These are phyloP conservation scores for Cosmorhoe ocellata DNA, from an alignment of 2,888 invertebrate species.

Conservation along the genomic window DNA sequence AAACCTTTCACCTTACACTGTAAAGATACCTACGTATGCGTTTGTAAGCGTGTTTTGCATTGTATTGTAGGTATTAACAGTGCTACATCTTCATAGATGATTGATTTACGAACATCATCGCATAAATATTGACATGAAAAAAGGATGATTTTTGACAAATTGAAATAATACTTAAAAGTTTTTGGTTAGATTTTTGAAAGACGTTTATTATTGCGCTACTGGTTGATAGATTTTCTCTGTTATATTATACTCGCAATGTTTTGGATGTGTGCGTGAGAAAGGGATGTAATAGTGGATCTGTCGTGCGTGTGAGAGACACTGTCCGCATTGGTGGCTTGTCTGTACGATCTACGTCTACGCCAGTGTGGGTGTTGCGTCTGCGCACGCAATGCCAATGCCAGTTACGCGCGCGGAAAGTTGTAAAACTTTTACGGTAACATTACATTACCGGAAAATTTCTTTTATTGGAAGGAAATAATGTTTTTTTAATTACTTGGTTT, in stretches of 20 bases:
- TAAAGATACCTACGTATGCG: conserved; percentile 15
- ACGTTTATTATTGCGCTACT: conserved; percentile 11
- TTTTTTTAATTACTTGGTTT: conserved; percentile 34
- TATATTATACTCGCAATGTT: conserved; percentile 24
- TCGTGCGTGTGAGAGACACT: conserved; percentile 21
- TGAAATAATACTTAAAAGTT: too few species aligned
- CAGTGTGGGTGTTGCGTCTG: conserved; percentile 74
- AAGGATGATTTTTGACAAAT: too few species aligned
- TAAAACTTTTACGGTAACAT: conserved; percentile 40
- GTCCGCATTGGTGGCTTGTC: conserved; percentile 16
- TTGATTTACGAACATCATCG: too few species aligned
- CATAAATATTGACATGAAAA: too few species aligned
- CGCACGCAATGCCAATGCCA: conserved; percentile 80
- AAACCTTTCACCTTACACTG: conserved; percentile 19
- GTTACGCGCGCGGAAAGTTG: conserved; percentile 72
- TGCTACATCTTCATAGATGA: neutral
- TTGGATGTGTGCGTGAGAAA: conserved; percentile 45
- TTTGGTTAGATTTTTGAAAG: too few species aligned
- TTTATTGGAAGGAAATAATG: conserved; percentile 49
- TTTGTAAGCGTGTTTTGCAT: conserved; percentile 22
- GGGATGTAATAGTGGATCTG: conserved; percentile 28
- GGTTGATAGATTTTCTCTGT: neutral
- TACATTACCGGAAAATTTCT: conserved; percentile 69
- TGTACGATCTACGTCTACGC: conserved; percentile 8
- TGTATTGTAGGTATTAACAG: neutral